Percentiles rank a stretch among this genome's conserved stretches.
phyloP scores from a whole-genome alignment of 2,113 vertebrate genomes.

The Hippocampus mohnikei region DNA sequence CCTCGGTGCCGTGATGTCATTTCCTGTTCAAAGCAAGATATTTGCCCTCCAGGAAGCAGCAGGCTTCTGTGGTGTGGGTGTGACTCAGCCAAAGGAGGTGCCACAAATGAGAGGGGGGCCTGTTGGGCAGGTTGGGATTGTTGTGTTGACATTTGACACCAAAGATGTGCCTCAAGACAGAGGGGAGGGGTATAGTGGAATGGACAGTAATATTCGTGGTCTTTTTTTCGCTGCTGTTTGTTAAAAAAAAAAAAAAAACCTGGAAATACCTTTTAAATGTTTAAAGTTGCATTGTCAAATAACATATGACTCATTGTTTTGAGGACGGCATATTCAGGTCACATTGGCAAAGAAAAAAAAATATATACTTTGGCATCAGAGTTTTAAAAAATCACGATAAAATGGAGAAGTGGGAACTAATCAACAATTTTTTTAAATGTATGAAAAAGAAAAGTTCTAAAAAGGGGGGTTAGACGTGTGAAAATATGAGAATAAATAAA shows the following conservation, averaged over 20 bases:
- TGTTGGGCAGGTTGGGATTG: conserved; percentile 40
- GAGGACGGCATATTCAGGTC: neutral
- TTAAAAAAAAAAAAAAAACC: neutral
- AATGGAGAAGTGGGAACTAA: too few species aligned
- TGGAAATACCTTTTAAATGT: neutral
- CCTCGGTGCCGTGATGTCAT: conserved; percentile 35
- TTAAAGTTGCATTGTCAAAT: neutral
- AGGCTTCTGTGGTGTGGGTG: conserved; percentile 11
- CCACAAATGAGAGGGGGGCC: conserved; percentile 5
- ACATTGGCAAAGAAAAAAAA: neutral
- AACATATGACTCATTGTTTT: neutral
- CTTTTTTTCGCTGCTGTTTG: neutral
- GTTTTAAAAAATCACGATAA: too few species aligned
- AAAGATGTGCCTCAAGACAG: neutral
- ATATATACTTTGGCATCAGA: too few species aligned
- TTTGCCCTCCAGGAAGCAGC: conserved; percentile 45
- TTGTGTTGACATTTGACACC: conserved; percentile 40
- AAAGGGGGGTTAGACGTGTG: too few species aligned
- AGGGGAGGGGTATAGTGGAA: too few species aligned
- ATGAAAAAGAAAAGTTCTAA: too few species aligned
- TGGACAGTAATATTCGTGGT: neutral
- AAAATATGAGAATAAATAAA: too few species aligned
- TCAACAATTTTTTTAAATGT: too few species aligned
- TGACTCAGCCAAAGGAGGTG: conserved; percentile 32
- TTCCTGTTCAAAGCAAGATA: conserved; percentile 32